Conservation (phyloP, 2,888 invertebrate species). For the Rhagonycha lutea region DNA sequence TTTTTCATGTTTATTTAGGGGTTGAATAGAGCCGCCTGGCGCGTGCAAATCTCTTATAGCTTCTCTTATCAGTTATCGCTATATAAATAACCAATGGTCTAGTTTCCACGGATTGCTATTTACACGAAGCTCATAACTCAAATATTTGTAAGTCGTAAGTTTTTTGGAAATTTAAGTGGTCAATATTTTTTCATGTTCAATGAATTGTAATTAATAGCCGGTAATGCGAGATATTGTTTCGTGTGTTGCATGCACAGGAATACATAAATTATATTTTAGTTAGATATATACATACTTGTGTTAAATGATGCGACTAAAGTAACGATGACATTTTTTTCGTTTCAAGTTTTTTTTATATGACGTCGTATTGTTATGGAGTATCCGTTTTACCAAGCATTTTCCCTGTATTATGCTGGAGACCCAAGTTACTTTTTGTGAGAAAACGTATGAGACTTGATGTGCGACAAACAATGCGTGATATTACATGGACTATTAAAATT, state of each 20-base stretch:
- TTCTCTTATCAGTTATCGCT: slow-evolving; percentile 21
- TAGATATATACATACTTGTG: slow-evolving; percentile 10
- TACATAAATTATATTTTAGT: not conserved
- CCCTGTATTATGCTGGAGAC: slow-evolving; percentile 5
- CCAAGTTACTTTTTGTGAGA: slow-evolving; percentile 6
- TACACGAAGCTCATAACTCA: slow-evolving; percentile 5
- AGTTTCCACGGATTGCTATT: slow-evolving; percentile 16
- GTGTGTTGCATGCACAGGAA: not conserved
- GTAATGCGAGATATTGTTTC: not conserved
- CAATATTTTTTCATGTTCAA: not conserved
- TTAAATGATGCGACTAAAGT: slow-evolving; percentile 20
- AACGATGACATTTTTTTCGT: slow-evolving; percentile 18
- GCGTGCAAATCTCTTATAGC: slow-evolving; percentile 18
- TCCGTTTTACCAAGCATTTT: slow-evolving; percentile 13
- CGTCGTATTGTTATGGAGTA: slow-evolving; percentile 9
- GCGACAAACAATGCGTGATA: not conserved
- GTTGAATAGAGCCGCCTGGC: slow-evolving; percentile 18
- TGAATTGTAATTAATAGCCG: not conserved
- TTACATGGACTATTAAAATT: not conserved
- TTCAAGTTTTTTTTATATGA: slow-evolving; percentile 16
- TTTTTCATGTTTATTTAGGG: slow-evolving; percentile 24
- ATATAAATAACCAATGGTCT: slow-evolving; percentile 26
- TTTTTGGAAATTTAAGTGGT: not conserved
- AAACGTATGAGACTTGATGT: not conserved
- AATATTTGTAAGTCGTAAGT: slow-evolving; percentile 10